Conservation (phyloP, 2,888 invertebrate species). For the Catocala sponsa region DNA sequence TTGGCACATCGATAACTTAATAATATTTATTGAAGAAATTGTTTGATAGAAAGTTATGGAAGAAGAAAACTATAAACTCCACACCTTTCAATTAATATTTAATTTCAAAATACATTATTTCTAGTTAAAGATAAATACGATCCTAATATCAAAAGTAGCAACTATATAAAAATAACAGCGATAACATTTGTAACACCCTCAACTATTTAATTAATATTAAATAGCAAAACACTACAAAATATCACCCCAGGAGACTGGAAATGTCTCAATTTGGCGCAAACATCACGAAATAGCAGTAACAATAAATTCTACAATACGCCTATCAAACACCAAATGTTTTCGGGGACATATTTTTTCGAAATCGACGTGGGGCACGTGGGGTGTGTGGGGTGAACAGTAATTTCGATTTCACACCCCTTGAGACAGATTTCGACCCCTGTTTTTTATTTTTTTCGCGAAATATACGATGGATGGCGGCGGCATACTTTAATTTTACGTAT, state of each 20-base stretch:
- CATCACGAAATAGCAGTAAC: slow-evolving; percentile 44
- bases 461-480: slow-evolving; percentile 54
- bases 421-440: slow-evolving; percentile 63
- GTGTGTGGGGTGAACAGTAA: slow-evolving; percentile 48
- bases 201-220: too few species aligned
- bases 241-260: slow-evolving; percentile 20
- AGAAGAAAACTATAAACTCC: too few species aligned
- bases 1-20: too few species aligned
- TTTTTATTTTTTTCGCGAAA: slow-evolving; percentile 60
- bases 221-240: slow-evolving; percentile 16
- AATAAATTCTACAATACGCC: slow-evolving; percentile 49
- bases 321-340: slow-evolving; percentile 52
- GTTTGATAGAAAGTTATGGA: too few species aligned
- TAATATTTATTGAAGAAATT: too few species aligned
- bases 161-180: too few species aligned
- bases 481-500: slow-evolving; percentile 56
- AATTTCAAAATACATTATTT: too few species aligned
- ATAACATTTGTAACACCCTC: too few species aligned
- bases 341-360: slow-evolving; percentile 55
- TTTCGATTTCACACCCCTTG: slow-evolving; percentile 64
- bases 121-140: too few species aligned
- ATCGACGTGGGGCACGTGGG: slow-evolving; percentile 52
- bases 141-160: too few species aligned
- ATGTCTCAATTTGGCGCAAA: slow-evolving; percentile 41
- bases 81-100: too few species aligned